These are phyloP conservation scores for Podilymbus podiceps DNA, from an alignment of 2,113 vertebrate genomes.

Conservation along the genomic window DNA sequence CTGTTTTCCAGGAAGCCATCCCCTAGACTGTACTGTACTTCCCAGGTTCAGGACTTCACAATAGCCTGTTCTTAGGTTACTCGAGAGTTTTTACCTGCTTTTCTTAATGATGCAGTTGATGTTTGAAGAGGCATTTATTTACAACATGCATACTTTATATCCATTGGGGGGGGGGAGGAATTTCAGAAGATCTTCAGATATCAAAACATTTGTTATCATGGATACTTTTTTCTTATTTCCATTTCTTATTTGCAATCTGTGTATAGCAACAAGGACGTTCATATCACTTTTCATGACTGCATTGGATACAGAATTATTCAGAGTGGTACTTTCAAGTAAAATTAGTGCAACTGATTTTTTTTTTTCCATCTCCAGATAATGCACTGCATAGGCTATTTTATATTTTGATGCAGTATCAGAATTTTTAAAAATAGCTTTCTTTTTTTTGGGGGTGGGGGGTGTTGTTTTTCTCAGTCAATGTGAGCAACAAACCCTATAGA, in stretches of 20 bases:
- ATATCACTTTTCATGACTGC: neutral
- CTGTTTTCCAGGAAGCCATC: neutral
- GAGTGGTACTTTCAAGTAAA: neutral
- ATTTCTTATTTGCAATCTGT: neutral
- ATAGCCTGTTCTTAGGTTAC: neutral
- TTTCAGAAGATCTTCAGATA: neutral
- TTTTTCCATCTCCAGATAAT: neutral
- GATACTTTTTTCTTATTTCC: neutral
- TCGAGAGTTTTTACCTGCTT: neutral
- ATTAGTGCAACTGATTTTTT: neutral
- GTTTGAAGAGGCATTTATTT: neutral
- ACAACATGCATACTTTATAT: neutral
- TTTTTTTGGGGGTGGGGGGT: too few species aligned
- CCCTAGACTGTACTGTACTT: neutral
- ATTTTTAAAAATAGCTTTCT: neutral
- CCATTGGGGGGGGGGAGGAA: neutral
- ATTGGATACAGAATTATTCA: neutral
- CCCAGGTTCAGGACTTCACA: neutral
- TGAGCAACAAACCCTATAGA: neutral
- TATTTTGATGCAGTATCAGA: neutral
- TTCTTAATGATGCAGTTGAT: neutral
- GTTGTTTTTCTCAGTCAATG: too few species aligned
- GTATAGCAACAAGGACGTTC: neutral
- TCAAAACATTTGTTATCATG: neutral
- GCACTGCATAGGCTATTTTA: neutral